These are phyloP conservation scores for Philhelius pedissequus DNA, from an alignment of 2,888 invertebrate species.

Conservation along the genomic window DNA sequence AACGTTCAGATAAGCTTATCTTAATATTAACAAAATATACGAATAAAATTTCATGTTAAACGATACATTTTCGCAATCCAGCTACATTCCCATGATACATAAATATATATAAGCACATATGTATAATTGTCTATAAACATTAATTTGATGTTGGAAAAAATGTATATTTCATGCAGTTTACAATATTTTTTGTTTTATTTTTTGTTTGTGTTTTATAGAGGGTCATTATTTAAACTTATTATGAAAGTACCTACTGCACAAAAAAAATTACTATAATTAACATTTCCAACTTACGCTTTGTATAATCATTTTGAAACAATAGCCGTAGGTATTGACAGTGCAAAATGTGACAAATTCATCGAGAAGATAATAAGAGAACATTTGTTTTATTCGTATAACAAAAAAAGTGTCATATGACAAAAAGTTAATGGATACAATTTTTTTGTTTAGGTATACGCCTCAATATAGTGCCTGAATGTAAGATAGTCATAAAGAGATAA, in stretches of 20 bases:
- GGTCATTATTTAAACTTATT: background rate
- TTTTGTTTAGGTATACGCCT: background rate
- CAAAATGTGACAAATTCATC: background rate
- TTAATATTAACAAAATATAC: slow-evolving; percentile 23
- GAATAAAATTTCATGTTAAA: background rate
- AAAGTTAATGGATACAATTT: slow-evolving; percentile 1
- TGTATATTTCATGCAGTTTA: slow-evolving; percentile 10
- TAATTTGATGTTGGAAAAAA: slow-evolving; percentile 13
- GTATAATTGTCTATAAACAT: too few relatives aligned
- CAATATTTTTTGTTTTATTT: background rate
- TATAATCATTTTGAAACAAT: background rate
- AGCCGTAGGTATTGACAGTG: background rate
- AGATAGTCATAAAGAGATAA: background rate
- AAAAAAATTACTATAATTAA: slow-evolving; percentile 18
- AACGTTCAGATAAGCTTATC: slow-evolving; percentile 16
- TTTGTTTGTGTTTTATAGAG: background rate
- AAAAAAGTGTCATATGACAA: slow-evolving; percentile 20
- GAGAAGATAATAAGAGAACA: background rate
- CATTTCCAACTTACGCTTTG: slow-evolving; percentile 5
- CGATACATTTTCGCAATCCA: background rate
- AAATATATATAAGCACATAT: too few relatives aligned
- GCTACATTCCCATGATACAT: background rate
- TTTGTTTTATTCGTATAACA: background rate
- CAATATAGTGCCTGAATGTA: background rate
- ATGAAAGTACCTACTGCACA: background rate